These are phyloP conservation scores for Mionectes macconnelli DNA, from an alignment of 2,113 vertebrate species.

Conservation along the genomic window DNA sequence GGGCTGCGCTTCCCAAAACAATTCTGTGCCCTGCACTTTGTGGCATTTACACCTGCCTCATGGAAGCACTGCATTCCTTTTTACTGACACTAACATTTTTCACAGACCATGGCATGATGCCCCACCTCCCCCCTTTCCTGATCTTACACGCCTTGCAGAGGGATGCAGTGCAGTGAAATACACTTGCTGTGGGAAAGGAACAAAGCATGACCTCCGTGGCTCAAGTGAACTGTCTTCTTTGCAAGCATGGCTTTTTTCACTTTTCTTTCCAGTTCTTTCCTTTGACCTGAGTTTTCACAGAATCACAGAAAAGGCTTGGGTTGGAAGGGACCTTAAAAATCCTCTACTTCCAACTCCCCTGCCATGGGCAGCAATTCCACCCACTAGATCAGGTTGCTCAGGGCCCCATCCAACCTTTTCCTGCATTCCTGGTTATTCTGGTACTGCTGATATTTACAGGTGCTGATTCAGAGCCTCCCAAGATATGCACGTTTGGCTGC, in stretches of 20 bases:
- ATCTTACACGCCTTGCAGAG: neutral
- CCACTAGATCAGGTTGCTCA: neutral
- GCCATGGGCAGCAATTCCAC: neutral
- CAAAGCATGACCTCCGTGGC: neutral
- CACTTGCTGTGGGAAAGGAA: neutral
- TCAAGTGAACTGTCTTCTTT: neutral
- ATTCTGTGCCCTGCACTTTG: neutral
- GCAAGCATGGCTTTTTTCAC: neutral
- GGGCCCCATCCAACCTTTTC: neutral
- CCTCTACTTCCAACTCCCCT: neutral
- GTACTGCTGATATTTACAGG: neutral
- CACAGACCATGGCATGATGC: neutral
- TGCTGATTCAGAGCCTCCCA: neutral
- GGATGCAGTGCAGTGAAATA: neutral
- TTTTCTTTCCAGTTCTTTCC: neutral
- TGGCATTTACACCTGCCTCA: neutral
- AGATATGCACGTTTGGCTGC: neutral
- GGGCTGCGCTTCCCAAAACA: neutral
- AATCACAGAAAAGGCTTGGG: neutral
- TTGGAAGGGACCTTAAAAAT: neutral
- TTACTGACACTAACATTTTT: too few species aligned
- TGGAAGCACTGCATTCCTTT: neutral
- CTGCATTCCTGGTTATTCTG: neutral
- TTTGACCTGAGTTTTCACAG: neutral
- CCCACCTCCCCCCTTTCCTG: neutral